Base-by-base conservation (phyloP, 2,888 invertebrate species). In the Thysanoteuthis rhombus region DNA sequence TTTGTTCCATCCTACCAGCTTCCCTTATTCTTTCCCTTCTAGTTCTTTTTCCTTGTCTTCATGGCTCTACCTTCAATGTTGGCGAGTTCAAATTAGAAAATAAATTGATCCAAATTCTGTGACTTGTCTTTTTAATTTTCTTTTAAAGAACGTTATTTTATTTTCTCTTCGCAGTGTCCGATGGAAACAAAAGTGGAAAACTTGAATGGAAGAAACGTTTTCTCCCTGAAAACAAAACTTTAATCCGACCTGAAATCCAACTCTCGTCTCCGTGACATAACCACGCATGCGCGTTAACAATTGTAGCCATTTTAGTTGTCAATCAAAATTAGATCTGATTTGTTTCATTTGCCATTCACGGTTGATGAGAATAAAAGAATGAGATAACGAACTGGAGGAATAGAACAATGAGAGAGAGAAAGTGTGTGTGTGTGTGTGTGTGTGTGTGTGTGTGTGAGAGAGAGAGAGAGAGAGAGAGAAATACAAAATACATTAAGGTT, bases 321-420 rank as follows among this genome's bases (percentile, higher is more conserved):
- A 75, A 75, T 75, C 75, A 75, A 75, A 75, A 75, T 75, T n/a
- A 75, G n/a, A 75, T 75, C 75, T 75, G 75, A 75, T 75, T 75
- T 75, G 75, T 75, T 36, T 75, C 75, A n/a, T 36, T n/a, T 75
- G n/a, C 75, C n/a, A n/a, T 75, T 75, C n/a, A 75, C n/a, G n/a
- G 12, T 75, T 75, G 36, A 75, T 75, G n/a, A 75, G 75, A 75
- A 75, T 75, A n/a, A 75, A n/a, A 75, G 75, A 36, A 75, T 75
- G 19, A 75, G 36, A 75, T 75, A 75, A 75, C 75, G 36, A 75
- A 75, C 75, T 36, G 75, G 16, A 75, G 75, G n/a, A 75, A n/a
- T 8, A n/a, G n/a, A n/a, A n/a, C n/a, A n/a, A n/a, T n/a, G n/a
- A n/a, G n/a, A n/a, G n/a, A n/a, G n/a, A n/a, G n/a, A n/a, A n/a